These are phyloP conservation scores for Corythaixoides concolor DNA, from an alignment of 2,113 vertebrate genomes.

Conservation along the genomic window DNA sequence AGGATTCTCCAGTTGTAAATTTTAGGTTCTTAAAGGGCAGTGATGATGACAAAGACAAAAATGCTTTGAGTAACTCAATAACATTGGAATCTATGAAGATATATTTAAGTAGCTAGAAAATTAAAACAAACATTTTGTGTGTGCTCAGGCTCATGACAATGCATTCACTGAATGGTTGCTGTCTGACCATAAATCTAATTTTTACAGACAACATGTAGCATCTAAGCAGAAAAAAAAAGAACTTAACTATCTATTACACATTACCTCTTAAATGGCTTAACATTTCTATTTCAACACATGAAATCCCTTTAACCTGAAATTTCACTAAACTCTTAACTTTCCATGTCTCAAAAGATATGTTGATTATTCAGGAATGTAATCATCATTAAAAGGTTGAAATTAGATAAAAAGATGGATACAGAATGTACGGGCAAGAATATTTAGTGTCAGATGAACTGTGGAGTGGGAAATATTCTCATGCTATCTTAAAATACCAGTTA, in stretches of 20 bases:
- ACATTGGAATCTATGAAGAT: neutral
- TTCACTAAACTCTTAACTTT: neutral
- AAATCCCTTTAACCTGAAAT: neutral
- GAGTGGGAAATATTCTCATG: neutral
- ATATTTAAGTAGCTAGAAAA: neutral
- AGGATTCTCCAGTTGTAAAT: neutral
- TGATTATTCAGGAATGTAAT: neutral
- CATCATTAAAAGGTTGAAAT: neutral
- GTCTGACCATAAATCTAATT: neutral
- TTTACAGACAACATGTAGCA: neutral
- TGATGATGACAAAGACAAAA: neutral
- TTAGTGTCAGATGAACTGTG: neutral
- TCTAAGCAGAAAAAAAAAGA: accelerated
- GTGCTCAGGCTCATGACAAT: neutral
- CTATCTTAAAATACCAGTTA: neutral
- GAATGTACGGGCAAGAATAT: neutral
- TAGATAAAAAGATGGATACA: neutral
- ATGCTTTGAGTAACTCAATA: neutral
- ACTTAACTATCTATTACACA: neutral
- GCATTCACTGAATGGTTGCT: neutral
- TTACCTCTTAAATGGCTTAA: neutral
- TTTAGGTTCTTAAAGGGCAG: neutral
- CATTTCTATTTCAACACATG: neutral
- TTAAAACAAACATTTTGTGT: neutral
- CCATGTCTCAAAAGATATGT: neutral